Evolutionary conservation across 1,140 invertebrate genomes (phyloP).

Genomic region (Nomia melanderi): DNA sequence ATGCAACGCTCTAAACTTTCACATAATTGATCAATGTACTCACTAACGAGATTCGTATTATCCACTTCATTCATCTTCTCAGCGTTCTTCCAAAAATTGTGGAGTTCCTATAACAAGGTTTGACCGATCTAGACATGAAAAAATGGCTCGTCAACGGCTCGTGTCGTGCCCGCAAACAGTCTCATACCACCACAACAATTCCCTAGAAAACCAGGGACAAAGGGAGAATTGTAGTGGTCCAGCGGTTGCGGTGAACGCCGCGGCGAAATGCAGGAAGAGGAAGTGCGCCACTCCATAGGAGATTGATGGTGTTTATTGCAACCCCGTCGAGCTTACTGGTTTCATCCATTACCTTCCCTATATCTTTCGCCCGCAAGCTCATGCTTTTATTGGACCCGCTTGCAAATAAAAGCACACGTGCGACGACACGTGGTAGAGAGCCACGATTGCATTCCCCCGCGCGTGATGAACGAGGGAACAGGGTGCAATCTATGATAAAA

Average conservation of each 20-base stretch:
- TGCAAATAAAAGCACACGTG: conserved; percentile 23
- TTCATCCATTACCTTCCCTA: conserved; percentile 67
- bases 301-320: conserved; percentile 66
- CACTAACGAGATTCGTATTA: too few species aligned
- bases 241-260: not conserved
- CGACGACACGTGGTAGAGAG: not conserved
- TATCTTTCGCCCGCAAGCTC: conserved; percentile 27
- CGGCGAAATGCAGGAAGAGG: conserved; percentile 43
- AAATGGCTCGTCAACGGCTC: conserved; percentile 3
- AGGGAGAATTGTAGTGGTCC: not conserved
- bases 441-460: not conserved
- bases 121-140: not conserved
- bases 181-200: conserved; percentile 5
- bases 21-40: too few species aligned
- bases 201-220: not conserved
- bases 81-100: not conserved
- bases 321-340: conserved; percentile 64
- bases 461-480: not conserved
- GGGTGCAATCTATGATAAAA: not conserved
- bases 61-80: not conserved
- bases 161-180: not conserved
- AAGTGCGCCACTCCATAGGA: conserved; percentile 58
- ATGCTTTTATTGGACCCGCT: conserved; percentile 16
- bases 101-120: not conserved
- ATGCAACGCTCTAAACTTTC: too few species aligned